A percentile compares a stretch with the other conserved stretches of the same genome.
Conservation (phyloP, 92 coral and sea anemone genomes). For the Plumapathes pennacea region DNA sequence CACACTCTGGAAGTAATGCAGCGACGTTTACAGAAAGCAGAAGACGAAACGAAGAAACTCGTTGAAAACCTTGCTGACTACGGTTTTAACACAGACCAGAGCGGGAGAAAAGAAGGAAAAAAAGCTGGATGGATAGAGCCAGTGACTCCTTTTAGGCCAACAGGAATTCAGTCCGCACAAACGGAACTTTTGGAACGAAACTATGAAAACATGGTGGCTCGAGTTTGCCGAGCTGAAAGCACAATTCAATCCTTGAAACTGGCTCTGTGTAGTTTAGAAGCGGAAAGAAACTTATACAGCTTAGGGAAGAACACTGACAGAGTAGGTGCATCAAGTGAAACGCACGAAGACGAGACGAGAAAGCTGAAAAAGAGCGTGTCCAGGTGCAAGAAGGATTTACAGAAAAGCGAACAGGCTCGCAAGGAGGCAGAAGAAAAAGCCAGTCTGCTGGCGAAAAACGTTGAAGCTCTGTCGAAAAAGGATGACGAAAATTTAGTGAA, state of each 20-base stretch:
- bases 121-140: conserved; percentile 75
- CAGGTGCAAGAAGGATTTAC: conserved; percentile 53
- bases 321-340: conserved; percentile 67
- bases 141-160: conserved; percentile 75
- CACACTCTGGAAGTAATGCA: conserved; percentile 95
- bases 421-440: conserved; percentile 68
- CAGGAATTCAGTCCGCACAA: conserved; percentile 50
- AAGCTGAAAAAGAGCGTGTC: conserved; percentile 71
- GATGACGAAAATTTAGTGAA: conserved; percentile 54
- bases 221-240: conserved; percentile 97
- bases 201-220: conserved; percentile 84
- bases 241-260: conserved; percentile 94
- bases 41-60: conserved; percentile 88
- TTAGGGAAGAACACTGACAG: conserved; percentile 53
- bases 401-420: conserved; percentile 51
- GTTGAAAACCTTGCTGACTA: conserved; percentile 86
- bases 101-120: conserved; percentile 30
- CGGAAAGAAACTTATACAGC: conserved; percentile 72
- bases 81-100: conserved; percentile 78
- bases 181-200: conserved; percentile 77
- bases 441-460: conserved; percentile 45
- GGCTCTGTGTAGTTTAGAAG: conserved; percentile 86
- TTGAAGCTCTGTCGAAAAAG: conserved; percentile 59
- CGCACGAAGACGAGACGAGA: conserved; percentile 78
- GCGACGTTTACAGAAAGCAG: conserved; percentile 87